Evolutionary conservation across 2,888 invertebrate species (phyloP).

Genomic region (Macaria notata): DNA sequence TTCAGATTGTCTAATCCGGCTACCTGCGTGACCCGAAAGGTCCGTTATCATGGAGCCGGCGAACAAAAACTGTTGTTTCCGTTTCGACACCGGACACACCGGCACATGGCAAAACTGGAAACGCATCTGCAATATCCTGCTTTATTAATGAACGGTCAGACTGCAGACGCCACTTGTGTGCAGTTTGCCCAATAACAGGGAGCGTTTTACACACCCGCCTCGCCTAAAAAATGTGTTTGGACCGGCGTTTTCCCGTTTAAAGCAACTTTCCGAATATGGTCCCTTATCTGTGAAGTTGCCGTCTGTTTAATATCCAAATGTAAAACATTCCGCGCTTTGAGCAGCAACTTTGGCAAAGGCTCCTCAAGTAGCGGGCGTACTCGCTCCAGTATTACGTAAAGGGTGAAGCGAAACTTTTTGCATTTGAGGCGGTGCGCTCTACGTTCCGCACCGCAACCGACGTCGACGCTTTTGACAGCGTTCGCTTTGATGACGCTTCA

Average conservation of each 20-base stretch:
- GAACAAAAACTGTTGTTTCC: slow-evolving; percentile 68
- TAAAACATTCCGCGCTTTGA: slow-evolving; percentile 75
- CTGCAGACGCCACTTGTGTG: slow-evolving; percentile 45
- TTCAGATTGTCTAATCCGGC: slow-evolving; percentile 50
- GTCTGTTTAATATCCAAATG: slow-evolving; percentile 67
- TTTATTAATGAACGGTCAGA: slow-evolving; percentile 54
- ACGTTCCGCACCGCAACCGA: slow-evolving; percentile 62
- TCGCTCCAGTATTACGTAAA: slow-evolving; percentile 64
- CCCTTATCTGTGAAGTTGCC: slow-evolving; percentile 50
- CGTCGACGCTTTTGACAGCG: slow-evolving; percentile 72
- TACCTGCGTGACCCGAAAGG: slow-evolving; percentile 64
- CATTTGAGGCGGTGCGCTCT: slow-evolving; percentile 69
- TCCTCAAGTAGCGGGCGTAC: slow-evolving; percentile 63
- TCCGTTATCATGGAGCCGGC: slow-evolving; percentile 57
- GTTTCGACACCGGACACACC: slow-evolving; percentile 46
- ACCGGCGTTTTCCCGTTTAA: slow-evolving; percentile 19
- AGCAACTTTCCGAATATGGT: slow-evolving; percentile 9
- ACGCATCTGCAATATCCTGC: slow-evolving; percentile 66
- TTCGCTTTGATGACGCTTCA: slow-evolving; percentile 71
- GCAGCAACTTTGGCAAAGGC: slow-evolving; percentile 71
- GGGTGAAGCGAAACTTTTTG: slow-evolving; percentile 78
- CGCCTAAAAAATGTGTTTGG: slow-evolving; percentile 26
- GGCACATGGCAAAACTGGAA: slow-evolving; percentile 63
- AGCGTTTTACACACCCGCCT: slow-evolving; percentile 10
- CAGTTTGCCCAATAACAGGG: slow-evolving; percentile 44